These are phyloP conservation scores for Ichneumon xanthorius DNA, from an alignment of 2,888 invertebrate species.

Conservation along the genomic window DNA sequence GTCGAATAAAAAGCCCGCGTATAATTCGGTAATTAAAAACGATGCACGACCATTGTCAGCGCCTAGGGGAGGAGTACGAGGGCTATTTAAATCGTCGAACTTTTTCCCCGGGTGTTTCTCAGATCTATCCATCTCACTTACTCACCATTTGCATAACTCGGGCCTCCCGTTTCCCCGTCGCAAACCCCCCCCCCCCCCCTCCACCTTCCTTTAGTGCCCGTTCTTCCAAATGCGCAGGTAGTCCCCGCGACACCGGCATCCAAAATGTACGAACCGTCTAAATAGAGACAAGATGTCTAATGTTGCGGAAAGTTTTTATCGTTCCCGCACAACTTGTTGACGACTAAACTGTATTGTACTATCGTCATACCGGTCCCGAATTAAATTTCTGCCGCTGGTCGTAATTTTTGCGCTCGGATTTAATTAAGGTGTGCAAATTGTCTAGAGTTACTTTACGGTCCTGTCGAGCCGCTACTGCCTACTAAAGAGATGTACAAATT, in stretches of 20 bases:
- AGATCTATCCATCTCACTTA: constrained; percentile 40
- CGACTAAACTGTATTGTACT: constrained; percentile 58
- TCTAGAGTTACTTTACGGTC: constrained; percentile 8
- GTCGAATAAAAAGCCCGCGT: constrained; percentile 62
- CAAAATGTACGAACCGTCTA: constrained; percentile 25
- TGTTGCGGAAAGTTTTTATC: constrained; percentile 68
- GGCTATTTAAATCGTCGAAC: constrained; percentile 56
- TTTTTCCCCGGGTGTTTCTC: constrained; percentile 39
- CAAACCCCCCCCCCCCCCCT: constrained; percentile 23
- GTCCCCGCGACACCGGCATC: background rate
- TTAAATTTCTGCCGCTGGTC: constrained; percentile 5
- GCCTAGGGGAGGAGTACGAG: constrained; percentile 19
- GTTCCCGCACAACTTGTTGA: constrained; percentile 43
- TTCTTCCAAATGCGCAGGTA: constrained; percentile 32
- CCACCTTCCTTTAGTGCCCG: background rate
- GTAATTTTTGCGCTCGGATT: background rate
- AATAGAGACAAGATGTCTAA: constrained; percentile 68
- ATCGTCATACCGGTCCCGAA: constrained; percentile 26
- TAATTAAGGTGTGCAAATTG: constrained; percentile 38
- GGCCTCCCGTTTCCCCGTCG: constrained; percentile 42
- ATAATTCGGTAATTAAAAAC: constrained; percentile 73
- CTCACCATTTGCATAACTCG: constrained; percentile 69
- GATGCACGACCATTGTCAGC: constrained; percentile 55
- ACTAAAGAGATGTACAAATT: background rate
- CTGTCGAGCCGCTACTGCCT: background rate